Percentiles rank a stretch among this genome's conserved stretches.
Conservation (phyloP, 2,888 invertebrate species). For the Acanthosoma haemorrhoidale region DNA sequence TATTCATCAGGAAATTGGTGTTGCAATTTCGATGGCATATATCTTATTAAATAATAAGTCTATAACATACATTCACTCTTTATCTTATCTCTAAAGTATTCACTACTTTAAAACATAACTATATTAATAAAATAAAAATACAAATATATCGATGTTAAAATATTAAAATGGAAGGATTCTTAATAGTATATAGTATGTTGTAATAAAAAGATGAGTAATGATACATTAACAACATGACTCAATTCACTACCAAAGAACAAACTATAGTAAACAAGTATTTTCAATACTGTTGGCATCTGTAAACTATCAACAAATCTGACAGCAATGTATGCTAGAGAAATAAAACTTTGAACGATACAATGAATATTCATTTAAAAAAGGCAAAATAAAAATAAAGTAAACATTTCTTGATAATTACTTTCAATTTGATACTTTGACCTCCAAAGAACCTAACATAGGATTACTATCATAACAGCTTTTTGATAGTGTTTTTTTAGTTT, state of each 20-base stretch:
- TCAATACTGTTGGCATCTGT: neutral
- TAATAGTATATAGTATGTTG: constrained; percentile 4
- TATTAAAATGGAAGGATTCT: constrained; percentile 13
- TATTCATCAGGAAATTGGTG: too few species aligned
- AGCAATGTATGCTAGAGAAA: neutral
- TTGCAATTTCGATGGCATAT: neutral
- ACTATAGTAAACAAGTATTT: neutral
- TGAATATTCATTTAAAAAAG: neutral
- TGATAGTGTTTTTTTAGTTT: too few species aligned
- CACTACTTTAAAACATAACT: neutral
- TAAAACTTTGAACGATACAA: neutral
- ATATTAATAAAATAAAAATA: neutral
- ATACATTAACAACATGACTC: neutral
- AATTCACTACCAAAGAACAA: neutral
- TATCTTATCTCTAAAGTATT: neutral
- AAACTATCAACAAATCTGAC: neutral
- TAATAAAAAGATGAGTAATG: neutral
- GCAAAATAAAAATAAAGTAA: neutral
- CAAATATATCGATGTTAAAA: neutral
- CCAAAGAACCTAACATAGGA: too few species aligned
- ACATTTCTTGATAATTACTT: too few species aligned
- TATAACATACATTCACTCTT: neutral
- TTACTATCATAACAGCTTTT: too few species aligned
- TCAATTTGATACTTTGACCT: too few species aligned
- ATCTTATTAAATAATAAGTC: neutral